These are phyloP conservation scores for Muscidifurax raptorellus DNA, from an alignment of 1,140 invertebrate species.

Conservation along the genomic window DNA sequence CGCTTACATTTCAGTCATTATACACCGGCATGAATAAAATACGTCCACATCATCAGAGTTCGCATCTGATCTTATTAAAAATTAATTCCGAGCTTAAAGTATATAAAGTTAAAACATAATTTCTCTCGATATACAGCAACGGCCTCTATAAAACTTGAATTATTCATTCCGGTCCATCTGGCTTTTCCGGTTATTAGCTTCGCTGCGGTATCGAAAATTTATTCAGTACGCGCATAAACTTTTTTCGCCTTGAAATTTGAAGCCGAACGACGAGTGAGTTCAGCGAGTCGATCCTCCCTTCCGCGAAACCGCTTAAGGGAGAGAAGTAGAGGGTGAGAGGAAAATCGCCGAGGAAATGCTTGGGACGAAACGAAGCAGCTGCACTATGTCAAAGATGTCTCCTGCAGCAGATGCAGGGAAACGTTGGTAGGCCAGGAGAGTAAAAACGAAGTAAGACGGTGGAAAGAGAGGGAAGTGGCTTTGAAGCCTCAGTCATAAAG, in stretches of 20 bases:
- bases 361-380: conserved; percentile 35
- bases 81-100: background rate
- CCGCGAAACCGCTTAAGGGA: conserved; percentile 22
- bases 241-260: conserved; percentile 35
- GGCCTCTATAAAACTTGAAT: background rate
- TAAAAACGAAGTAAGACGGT: background rate
- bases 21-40: too few species aligned
- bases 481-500: conserved; percentile 31
- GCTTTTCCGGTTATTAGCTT: conserved; percentile 34
- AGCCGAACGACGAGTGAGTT: conserved; percentile 12
- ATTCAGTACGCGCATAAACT: conserved; percentile 43
- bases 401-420: conserved; percentile 17
- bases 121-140: too few species aligned
- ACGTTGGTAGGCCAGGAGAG: background rate
- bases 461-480: background rate
- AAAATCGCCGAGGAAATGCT: conserved; percentile 32
- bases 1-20: too few species aligned
- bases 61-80: too few species aligned
- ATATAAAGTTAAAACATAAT: background rate
- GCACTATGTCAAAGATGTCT: conserved; percentile 45
- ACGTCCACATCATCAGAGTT: too few species aligned
- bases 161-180: conserved; percentile 23
- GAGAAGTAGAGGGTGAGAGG: conserved; percentile 39
- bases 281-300: background rate
- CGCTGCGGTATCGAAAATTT: conserved; percentile 33